These are phyloP conservation scores for Macropis europaea DNA, from an alignment of 2,888 invertebrate genomes.

Conservation along the genomic window DNA sequence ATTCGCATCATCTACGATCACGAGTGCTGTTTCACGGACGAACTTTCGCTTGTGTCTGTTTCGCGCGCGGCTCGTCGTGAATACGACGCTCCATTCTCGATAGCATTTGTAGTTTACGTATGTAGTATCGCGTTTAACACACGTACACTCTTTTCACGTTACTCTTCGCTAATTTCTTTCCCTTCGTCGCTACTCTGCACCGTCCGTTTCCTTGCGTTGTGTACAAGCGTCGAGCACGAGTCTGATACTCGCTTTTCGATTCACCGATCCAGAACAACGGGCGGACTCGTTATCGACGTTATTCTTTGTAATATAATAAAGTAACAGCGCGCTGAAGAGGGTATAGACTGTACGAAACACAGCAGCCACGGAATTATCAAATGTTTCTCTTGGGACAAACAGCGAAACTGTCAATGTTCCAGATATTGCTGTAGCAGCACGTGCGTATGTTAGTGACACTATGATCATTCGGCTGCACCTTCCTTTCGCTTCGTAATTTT, in stretches of 20 bases:
- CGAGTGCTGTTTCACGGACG: slow-evolving; percentile 66
- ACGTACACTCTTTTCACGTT: no score
- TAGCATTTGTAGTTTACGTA: no score
- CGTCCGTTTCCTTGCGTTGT: neutral
- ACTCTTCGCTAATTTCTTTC: no score
- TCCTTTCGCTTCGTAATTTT: neutral
- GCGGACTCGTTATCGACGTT: neutral
- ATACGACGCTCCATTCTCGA: neutral
- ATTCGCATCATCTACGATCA: slow-evolving; percentile 68
- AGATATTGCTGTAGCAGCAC: slow-evolving; percentile 34
- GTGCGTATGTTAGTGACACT: slow-evolving; percentile 59
- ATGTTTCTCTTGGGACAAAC: neutral
- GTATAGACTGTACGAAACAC: neutral
- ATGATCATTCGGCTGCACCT: slow-evolving; percentile 25
- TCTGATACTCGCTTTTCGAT: neutral
- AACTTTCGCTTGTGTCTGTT: slow-evolving; percentile 42
- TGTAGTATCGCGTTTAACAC: no score
- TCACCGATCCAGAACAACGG: neutral
- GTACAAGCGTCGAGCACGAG: neutral
- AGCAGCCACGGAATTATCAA: neutral
- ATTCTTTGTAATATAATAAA: neutral
- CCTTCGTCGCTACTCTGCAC: neutral
- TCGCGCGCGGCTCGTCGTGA: slow-evolving; percentile 1
- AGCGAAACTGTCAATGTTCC: slow-evolving; percentile 19
- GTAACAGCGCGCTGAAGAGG: no score